Evolutionary conservation across 2,888 invertebrate species (phyloP).

Genomic region (Himalopsyche tibetana): DNA sequence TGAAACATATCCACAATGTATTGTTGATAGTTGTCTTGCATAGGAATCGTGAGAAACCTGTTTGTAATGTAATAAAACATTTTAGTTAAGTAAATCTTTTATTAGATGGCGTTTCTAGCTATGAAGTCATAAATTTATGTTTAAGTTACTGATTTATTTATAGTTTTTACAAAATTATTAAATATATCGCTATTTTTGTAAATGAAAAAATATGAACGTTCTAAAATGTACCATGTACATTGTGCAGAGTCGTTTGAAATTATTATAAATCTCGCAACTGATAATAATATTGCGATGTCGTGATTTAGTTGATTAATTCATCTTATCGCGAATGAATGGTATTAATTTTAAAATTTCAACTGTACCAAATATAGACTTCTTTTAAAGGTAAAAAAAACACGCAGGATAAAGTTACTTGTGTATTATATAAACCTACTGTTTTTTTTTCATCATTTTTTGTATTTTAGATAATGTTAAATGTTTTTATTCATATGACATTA

Average conservation of each 20-base stretch:
- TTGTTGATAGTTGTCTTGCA: too few relatives aligned
- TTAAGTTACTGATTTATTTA: slow-evolving; percentile 3
- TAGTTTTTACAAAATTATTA: slow-evolving; percentile 44
- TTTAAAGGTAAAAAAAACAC: not conserved
- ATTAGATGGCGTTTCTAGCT: too few relatives aligned
- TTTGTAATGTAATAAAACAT: too few relatives aligned
- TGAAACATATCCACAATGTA: too few relatives aligned
- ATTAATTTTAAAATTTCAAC: not conserved
- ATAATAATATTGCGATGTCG: not conserved
- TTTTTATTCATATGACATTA: slow-evolving; percentile 38
- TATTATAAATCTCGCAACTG: not conserved
- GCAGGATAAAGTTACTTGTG: not conserved
- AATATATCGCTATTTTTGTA: slow-evolving; percentile 67
- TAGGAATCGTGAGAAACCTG: too few relatives aligned
- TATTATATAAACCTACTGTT: not conserved
- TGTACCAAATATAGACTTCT: not conserved
- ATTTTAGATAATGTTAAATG: slow-evolving; percentile 18
- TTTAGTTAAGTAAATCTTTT: too few relatives aligned
- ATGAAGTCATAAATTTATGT: too few relatives aligned
- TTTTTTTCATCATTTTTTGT: not conserved
- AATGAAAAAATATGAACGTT: slow-evolving; percentile 65
- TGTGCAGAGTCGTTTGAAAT: not conserved
- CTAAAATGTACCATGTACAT: slow-evolving; percentile 32
- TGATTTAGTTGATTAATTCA: slow-evolving; percentile 11
- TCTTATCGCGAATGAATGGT: slow-evolving; percentile 1